phyloP scores from a whole-genome alignment of 2,797 vertebrate species.

The Emydoidea blandingii region DNA sequence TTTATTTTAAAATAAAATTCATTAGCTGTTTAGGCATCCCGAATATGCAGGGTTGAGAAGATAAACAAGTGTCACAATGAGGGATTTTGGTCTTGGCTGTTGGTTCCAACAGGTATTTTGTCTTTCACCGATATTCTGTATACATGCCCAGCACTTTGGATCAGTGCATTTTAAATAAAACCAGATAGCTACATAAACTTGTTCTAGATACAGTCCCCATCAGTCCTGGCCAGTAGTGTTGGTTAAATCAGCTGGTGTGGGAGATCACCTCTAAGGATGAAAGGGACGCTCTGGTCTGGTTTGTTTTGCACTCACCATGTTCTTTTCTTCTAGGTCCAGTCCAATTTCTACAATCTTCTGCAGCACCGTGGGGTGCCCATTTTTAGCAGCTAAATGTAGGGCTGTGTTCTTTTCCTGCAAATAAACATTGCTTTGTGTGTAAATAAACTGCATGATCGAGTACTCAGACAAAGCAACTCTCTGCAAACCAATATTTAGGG shows the following conservation, averaged over 20 bases:
- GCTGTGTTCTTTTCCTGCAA: constrained; percentile 88
- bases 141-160: neutral
- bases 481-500: neutral
- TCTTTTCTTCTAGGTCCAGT: constrained; percentile 85
- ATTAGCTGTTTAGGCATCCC: constrained; percentile 44
- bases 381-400: constrained; percentile 87
- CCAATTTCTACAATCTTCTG: constrained; percentile 84
- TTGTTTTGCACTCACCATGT: constrained; percentile 81
- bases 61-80: constrained; percentile 20
- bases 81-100: neutral
- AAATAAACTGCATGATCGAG: neutral
- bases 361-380: constrained; percentile 84
- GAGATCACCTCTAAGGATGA: neutral
- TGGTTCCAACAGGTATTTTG: constrained; percentile 6
- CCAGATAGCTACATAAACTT: constrained; percentile 16
- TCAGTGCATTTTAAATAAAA: neutral
- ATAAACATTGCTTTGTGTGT: constrained; percentile 2
- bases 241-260: neutral
- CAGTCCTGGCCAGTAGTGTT: neutral
- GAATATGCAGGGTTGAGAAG: constrained; percentile 12
- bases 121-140: constrained; percentile 5
- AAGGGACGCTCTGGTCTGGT: neutral
- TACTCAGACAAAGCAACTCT: neutral
- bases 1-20: constrained; percentile 55
- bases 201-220: neutral